A percentile compares a stretch with the other conserved stretches of the same genome.
Conservation (phyloP, 1,140 invertebrate species). For the Tenebrio molitor region DNA sequence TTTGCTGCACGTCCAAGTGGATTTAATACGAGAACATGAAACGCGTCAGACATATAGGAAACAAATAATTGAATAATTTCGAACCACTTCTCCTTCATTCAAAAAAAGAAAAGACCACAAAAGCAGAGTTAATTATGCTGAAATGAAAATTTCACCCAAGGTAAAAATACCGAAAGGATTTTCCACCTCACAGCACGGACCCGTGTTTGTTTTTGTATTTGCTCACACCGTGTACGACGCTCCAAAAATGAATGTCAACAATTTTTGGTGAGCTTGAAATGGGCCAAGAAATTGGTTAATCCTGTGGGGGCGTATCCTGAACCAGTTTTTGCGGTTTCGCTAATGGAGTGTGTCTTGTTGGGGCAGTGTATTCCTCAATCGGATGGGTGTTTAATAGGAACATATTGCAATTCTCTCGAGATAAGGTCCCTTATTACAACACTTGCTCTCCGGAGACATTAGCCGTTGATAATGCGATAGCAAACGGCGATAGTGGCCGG, state of each 20-base stretch:
- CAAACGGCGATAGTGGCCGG: conserved; percentile 40
- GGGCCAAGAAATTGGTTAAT: too few species aligned
- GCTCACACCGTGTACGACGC: too few species aligned
- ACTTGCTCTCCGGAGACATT: conserved; percentile 46
- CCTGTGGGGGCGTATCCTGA: too few species aligned
- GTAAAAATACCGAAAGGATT: too few species aligned
- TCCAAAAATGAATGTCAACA: too few species aligned
- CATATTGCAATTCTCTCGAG: conserved; percentile 31
- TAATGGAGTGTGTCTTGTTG: background rate
- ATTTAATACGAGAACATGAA: conserved; percentile 27
- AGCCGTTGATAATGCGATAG: conserved; percentile 44
- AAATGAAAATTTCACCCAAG: too few species aligned
- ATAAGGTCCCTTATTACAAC: conserved; percentile 17
- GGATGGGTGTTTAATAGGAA: conserved; percentile 41
- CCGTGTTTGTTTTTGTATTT: too few species aligned
- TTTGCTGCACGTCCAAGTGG: conserved; percentile 34
- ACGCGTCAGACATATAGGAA: background rate
- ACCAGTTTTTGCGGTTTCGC: background rate
- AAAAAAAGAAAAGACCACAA: too few species aligned
- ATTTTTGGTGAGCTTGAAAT: too few species aligned
- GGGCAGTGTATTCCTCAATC: conserved; percentile 19
- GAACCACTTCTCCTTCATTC: too few species aligned
- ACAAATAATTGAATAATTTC: background rate
- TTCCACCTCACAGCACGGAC: too few species aligned
- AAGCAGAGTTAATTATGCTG: too few species aligned